Base-by-base conservation (phyloP, 1,140 invertebrate genomes). In the Zaprionus ghesquierei region DNA sequence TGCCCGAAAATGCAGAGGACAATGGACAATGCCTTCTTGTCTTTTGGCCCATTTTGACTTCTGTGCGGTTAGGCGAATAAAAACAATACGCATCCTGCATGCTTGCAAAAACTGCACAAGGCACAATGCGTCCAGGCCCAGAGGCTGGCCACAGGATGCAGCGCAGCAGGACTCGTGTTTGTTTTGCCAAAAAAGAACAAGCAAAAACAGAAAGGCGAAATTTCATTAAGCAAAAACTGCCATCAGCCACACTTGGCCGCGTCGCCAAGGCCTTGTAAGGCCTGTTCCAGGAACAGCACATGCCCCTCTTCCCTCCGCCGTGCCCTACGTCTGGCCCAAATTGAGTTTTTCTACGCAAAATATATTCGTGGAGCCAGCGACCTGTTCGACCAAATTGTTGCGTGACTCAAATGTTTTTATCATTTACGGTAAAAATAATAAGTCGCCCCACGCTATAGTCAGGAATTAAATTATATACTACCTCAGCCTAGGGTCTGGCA, bases 341-440 rank as follows among this genome's bases (percentile, higher is more conserved):
- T 75, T 75, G 38, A 71, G 73, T 75, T 75, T 75, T 74, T 74
- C 65, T 74, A 54, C 58, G 54, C 66, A 69, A 69, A 61, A 62
- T 69, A 49, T 44, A 22, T n/a, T n/a, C n/a, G 22, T 27, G 13
- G 23, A 44, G 27, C 2, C 41, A 38, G 25, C 56, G 56, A 31
- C 22, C 31, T 66, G 22, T 46, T n/a, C 53, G 12, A 61, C 38
- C 41, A 70, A 65, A 66, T 66, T 72, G 56, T 75, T 72, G 74
- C 74, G 74, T 76, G 74, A 76, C 74, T 76, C 60, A 76, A 76
- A 76, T 76, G 74, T 76, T 76, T 76, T 66, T 51, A 76, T 76
- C 74, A 76, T 76, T 66, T 58, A 60, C 22, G 61, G 60, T 53
- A 29, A 15, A 63, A 72, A 72, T 61, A 66, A 61, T 72, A 76